Evolutionary conservation across 2,888 invertebrate species (phyloP).

Genomic region (Microctonus aethiopoides): DNA sequence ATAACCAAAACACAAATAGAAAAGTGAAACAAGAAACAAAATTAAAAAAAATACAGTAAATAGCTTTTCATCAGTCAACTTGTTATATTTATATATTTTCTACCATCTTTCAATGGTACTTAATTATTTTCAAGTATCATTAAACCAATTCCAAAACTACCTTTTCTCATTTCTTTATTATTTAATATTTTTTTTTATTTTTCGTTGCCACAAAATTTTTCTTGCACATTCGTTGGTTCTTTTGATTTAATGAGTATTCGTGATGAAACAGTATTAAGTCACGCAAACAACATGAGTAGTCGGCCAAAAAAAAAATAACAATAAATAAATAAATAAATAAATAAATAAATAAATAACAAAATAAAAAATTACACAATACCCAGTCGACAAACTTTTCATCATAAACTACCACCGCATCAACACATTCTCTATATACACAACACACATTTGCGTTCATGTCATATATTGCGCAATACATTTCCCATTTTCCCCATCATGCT

Average conservation of each 20-base stretch:
- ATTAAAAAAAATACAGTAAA: too few relatives aligned
- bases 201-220: neutral
- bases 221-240: neutral
- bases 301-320: neutral
- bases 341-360: neutral
- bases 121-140: neutral
- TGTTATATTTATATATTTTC: too few relatives aligned
- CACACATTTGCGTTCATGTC: slow-evolving; percentile 54
- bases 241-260: slow-evolving; percentile 14
- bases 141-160: neutral
- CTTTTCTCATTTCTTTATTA: neutral
- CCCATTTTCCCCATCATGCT: slow-evolving; percentile 27
- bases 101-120: neutral
- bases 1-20: neutral
- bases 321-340: neutral
- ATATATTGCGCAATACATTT: slow-evolving; percentile 43
- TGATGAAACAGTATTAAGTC: neutral
- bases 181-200: slow-evolving; percentile 5
- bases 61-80: neutral
- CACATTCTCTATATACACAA: slow-evolving; percentile 26
- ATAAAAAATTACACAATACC: neutral
- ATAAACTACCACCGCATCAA: slow-evolving; percentile 54
- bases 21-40: neutral
- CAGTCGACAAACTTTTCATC: slow-evolving; percentile 38
- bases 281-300: slow-evolving; percentile 8